Base-by-base conservation (phyloP, 2,797 vertebrate species). In the Eulemur albifrons region DNA sequence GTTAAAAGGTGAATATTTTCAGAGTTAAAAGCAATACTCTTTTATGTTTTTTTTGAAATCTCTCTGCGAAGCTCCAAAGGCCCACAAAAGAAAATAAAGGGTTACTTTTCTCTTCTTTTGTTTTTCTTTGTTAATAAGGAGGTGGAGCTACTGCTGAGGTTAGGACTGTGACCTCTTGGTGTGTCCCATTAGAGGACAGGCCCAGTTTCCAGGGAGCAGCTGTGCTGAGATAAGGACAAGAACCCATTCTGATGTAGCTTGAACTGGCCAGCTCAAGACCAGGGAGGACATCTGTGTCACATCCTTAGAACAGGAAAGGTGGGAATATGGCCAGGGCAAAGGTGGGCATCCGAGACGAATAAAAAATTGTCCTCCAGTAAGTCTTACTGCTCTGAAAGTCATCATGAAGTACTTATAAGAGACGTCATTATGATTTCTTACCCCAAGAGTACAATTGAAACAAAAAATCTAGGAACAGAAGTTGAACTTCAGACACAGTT, bases 91-190 rank as follows among this genome's bases (percentile, higher is more conserved):
- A 95, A 94, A 96, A 90, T 80, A 92, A 92, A 93, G 88, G 45
- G 35, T 11, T 21, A 4, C 27, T 70, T 83, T 93, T 81, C 52
- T 83, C 40, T 97, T 70, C 1, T 83, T 97, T 94, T 88, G 79
- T 96, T 95, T 94, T 96, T 81, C 48, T 88, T 87, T 97, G 96
- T 97, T 96, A 97, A 94, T 97, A 75, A 95, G 92, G 90, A 98
- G 67, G 95, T 96, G 61, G 4, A 1, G 73, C 95, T 94, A 88
- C 54, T 76, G 86, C 63, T 73, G 95, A 92, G 94, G 94, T 94
- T 87, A 96, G 84, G 95, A 76, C 63, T 87, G 0, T 70, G 13
- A 7, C 30, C 38, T 79, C 85, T 97, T 38, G 25, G 48, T 35
- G 50, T 8, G 12, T 21, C 21, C 10, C 9, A 0, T 17, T 30